Conservation (phyloP, 2,797 vertebrate genomes). For the Brachymystax lenok region DNA sequence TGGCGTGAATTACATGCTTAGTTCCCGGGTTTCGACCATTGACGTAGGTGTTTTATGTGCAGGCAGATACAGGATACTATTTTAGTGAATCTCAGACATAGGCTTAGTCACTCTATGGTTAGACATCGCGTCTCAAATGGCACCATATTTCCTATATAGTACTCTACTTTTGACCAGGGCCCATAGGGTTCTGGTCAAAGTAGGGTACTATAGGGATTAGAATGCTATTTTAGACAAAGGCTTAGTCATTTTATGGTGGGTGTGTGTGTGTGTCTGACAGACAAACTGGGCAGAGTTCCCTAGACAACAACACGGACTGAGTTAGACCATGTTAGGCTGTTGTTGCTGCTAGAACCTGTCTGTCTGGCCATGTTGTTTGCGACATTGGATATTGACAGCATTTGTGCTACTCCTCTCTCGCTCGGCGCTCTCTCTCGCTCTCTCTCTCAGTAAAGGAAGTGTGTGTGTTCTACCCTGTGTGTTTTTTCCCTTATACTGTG, state of each 20-base stretch:
- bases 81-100: background rate
- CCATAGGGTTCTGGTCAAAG: too few species aligned
- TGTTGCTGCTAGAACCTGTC: background rate
- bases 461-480: background rate
- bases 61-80: background rate
- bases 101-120: background rate
- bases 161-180: background rate
- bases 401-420: background rate
- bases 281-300: too few species aligned
- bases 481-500: background rate
- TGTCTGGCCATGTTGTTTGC: background rate
- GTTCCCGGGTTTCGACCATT: background rate
- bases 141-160: background rate
- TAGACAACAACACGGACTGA: too few species aligned
- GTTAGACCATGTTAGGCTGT: too few species aligned
- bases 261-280: too few species aligned
- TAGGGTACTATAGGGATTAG: too few species aligned
- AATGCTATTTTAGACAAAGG: too few species aligned
- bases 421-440: background rate
- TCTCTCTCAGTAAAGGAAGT: conserved; percentile 1
- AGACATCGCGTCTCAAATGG: background rate
- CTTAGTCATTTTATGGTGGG: too few species aligned
- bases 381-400: too few species aligned
- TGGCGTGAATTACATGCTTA: background rate
- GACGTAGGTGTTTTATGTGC: background rate